These are phyloP conservation scores for Resseliella maxima DNA, from an alignment of 2,888 invertebrate genomes.

Conservation along the genomic window DNA sequence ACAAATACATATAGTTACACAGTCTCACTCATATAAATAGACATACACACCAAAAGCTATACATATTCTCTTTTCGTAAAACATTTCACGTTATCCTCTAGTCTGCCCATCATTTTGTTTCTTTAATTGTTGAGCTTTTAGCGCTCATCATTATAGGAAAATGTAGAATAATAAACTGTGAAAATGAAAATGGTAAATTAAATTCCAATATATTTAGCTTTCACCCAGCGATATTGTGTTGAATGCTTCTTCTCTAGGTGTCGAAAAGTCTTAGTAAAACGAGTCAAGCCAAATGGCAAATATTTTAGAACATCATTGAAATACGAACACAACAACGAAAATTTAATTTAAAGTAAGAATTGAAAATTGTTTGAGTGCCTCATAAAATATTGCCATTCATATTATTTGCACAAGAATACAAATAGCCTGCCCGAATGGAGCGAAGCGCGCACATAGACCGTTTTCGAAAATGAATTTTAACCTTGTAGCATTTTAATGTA, in stretches of 20 bases:
- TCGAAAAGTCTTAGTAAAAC: too few relatives aligned
- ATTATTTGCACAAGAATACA: too few relatives aligned
- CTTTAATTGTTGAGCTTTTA: not conserved
- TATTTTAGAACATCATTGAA: too few relatives aligned
- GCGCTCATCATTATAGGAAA: not conserved
- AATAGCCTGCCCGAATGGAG: too few relatives aligned
- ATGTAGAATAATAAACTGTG: not conserved
- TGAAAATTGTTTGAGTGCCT: not conserved
- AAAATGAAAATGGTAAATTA: not conserved
- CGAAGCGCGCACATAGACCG: too few relatives aligned
- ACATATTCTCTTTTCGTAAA: too few relatives aligned
- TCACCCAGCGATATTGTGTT: too few relatives aligned
- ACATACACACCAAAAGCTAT: too few relatives aligned
- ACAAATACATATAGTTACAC: too few relatives aligned
- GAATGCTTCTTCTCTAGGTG: not conserved
- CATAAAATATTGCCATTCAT: not conserved
- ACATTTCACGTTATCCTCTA: not conserved
- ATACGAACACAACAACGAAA: not conserved
- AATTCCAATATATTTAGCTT: not conserved
- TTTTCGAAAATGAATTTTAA: not conserved
- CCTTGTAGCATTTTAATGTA: not conserved
- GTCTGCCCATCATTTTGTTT: not conserved
- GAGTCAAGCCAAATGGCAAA: too few relatives aligned
- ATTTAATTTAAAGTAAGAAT: not conserved
- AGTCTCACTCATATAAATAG: too few relatives aligned